phyloP scores from a whole-genome alignment of 2,797 vertebrate species.

The Sebastes jordani region DNA sequence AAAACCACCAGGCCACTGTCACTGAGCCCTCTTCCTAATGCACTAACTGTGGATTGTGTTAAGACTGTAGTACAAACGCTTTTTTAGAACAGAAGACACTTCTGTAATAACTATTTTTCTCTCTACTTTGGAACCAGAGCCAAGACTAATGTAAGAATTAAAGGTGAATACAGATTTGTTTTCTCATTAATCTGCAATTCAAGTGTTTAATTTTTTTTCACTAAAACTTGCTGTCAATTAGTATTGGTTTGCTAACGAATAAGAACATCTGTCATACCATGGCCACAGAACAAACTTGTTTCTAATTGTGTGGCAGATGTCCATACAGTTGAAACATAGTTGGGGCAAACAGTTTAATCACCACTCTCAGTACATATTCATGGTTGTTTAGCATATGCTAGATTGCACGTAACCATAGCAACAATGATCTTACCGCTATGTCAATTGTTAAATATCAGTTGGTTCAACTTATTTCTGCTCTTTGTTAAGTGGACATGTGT shows the following conservation, averaged over 20 bases:
- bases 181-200: background rate
- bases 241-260: background rate
- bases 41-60: background rate
- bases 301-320: slow-evolving; percentile 3
- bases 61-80: background rate
- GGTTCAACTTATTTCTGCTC: background rate
- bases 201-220: background rate
- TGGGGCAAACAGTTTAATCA: background rate
- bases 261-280: slow-evolving; percentile 5
- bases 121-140: background rate
- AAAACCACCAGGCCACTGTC: slow-evolving; percentile 45
- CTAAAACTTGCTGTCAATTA: background rate
- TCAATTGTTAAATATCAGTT: background rate
- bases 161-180: background rate
- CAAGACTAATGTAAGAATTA: background rate
- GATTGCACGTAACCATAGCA: background rate
- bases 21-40: slow-evolving; percentile 3
- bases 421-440: background rate
- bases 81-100: background rate
- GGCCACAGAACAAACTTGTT: background rate
- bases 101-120: background rate
- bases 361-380: background rate
- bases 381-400: background rate
- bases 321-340: background rate
- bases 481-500: background rate